These are phyloP conservation scores for Hemichromis elongatus DNA, from an alignment of 2,113 vertebrate species.

Conservation along the genomic window DNA sequence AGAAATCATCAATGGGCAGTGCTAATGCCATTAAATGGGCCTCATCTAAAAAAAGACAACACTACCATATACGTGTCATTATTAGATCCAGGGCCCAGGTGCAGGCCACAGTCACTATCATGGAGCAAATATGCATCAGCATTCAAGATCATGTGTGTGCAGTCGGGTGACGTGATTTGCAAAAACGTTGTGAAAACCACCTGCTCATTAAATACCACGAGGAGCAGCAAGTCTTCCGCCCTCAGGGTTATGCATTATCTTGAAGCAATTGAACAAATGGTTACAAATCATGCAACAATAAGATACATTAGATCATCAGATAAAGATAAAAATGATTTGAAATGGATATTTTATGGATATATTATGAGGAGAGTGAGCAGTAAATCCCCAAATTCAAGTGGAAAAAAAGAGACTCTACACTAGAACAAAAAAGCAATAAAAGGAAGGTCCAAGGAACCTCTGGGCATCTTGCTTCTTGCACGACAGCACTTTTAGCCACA, in stretches of 20 bases:
- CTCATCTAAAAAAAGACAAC: neutral
- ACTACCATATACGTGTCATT: neutral
- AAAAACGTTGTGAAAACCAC: neutral
- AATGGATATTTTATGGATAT: no score
- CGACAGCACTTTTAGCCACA: neutral
- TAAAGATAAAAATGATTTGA: neutral
- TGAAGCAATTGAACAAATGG: neutral
- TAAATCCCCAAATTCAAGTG: slow-evolving; percentile 1
- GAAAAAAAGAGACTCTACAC: neutral
- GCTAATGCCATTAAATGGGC: neutral
- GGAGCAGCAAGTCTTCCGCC: neutral
- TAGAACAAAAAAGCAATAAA: neutral
- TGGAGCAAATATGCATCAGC: neutral
- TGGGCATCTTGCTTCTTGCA: neutral
- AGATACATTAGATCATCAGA: neutral
- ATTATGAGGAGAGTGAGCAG: neutral
- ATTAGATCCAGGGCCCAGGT: neutral
- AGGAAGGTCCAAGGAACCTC: neutral
- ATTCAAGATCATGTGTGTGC: neutral
- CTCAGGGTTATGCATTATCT: neutral
- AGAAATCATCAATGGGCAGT: neutral
- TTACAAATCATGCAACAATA: neutral
- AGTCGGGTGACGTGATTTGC: neutral
- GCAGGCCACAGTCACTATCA: neutral
- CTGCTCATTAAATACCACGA: neutral